These are phyloP conservation scores for Hippopotamus amphibius DNA, from an alignment of 2,113 vertebrate species.

Conservation along the genomic window DNA sequence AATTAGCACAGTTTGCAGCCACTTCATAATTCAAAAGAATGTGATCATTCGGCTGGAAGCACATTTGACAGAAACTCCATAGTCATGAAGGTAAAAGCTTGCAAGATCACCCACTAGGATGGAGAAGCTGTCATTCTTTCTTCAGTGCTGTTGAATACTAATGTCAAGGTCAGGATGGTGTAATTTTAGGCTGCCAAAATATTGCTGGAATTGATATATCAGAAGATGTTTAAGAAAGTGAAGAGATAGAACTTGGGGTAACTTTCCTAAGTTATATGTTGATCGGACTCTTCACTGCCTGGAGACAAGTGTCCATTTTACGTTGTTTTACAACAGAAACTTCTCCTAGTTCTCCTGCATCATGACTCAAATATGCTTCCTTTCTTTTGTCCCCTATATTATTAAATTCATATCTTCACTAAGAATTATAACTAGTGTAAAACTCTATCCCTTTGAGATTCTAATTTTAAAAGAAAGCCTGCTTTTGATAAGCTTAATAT, in stretches of 20 bases:
- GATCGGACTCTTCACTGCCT: background rate
- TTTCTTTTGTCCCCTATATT: conserved; percentile 50
- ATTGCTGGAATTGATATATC: conserved; percentile 85
- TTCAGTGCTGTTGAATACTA: conserved; percentile 88
- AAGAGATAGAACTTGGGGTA: conserved; percentile 73
- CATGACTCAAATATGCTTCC: background rate
- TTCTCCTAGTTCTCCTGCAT: background rate
- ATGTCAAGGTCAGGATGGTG: conserved; percentile 89
- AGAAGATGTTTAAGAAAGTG: conserved; percentile 84
- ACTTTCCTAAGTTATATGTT: conserved; percentile 77
- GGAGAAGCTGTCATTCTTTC: conserved; percentile 88
- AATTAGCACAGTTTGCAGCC: conserved; percentile 88
- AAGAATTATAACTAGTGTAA: conserved; percentile 56
- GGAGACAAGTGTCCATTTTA: conserved; percentile 44
- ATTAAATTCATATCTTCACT: conserved; percentile 67
- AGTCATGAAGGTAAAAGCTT: conserved; percentile 89
- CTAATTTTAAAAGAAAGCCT: conserved; percentile 64
- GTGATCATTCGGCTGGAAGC: conserved; percentile 89
- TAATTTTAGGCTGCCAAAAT: conserved; percentile 90
- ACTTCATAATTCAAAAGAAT: conserved; percentile 89
- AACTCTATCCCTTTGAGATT: conserved; percentile 65
- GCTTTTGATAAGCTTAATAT: conserved; percentile 47
- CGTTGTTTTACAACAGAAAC: conserved; percentile 11
- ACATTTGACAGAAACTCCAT: conserved; percentile 90
- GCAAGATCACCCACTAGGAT: conserved; percentile 88